A percentile compares a stretch with the other conserved stretches of the same genome.
Evolutionary conservation across 2,113 vertebrate species (phyloP).

Genomic region (Strigops habroptila): DNA sequence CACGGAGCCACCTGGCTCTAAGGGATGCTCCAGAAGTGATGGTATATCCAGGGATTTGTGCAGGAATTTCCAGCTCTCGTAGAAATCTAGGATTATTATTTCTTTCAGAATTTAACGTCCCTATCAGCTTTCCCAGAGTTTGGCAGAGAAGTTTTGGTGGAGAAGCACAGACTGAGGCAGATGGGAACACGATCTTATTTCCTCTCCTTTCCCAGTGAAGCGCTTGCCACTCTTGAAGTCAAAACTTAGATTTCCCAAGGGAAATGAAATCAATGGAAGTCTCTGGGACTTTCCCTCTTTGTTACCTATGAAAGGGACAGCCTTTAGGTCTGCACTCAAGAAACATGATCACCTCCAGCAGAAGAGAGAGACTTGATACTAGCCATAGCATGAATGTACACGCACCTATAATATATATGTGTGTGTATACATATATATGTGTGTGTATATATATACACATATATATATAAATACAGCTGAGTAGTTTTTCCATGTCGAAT

Average conservation of each 20-base stretch:
- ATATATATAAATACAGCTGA: neutral
- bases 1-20: neutral
- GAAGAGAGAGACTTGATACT: neutral
- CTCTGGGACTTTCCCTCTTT: constrained; percentile 22
- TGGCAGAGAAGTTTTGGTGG: neutral
- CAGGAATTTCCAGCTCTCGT: neutral
- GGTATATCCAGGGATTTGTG: neutral
- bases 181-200: constrained; percentile 35
- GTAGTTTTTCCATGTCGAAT: neutral
- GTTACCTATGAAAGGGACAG: constrained; percentile 44
- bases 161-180: neutral
- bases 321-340: constrained; percentile 14
- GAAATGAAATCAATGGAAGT: constrained; percentile 35
- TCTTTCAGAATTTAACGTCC: neutral
- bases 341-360: constrained; percentile 3
- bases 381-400: neutral
- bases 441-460: neutral
- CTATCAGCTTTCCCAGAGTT: neutral
- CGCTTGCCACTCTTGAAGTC: constrained; percentile 19
- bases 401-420: neutral
- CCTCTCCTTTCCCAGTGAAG: constrained; percentile 11
- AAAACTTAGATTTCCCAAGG: constrained; percentile 40
- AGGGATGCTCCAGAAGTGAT: neutral
- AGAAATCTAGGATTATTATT: neutral
- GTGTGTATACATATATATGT: neutral